Evolutionary conservation across 2,888 invertebrate genomes (phyloP), one percentile per base, ranked within the genome.

Genomic region (Timema podura): DNA sequence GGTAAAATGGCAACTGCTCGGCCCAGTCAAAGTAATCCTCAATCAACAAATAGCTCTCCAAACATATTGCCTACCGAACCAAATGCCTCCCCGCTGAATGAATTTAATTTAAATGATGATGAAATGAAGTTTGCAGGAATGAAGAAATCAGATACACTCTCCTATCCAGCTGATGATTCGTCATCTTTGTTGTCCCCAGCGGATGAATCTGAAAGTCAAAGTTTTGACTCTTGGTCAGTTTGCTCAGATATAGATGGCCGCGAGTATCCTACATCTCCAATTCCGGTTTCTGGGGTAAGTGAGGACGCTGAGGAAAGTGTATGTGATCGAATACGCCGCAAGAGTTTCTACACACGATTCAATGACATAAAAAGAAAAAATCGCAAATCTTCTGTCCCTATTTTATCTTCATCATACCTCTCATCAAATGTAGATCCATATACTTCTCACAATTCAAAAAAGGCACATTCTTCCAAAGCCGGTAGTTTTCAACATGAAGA

Each of bases 331-430:
- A 95, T 95, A 76, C 86, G 92, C 75, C 86, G 95, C 48, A 93
- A 94, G 80, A 95, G 95, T 80, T 95, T 93, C 82, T 95, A 94
- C 79, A 89, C 91, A 13, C 85, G 95, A 75, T 95, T 95, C 79
- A 95, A 95, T 79, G 93, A 94, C 78, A 89, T 91, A 79, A 91
- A 91, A 77, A 85, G 91, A 74, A 71, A 64, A 48, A 68, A 61
- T 47, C 61, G 67, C 30, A 71, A 71, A 65, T 54, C 67, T 0
- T 67, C 71, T 9, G 44, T 69, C 10, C 57, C 69, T 11, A 48
- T 57, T 30, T 47, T 66, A 16, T 48, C 69, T 13, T 66, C 65
- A n/a, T 65, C 69, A 8, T 69, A 48, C 30, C 45, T 45, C 11
- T 61, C 61, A 10, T 44, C 44, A 5, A 30, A 30, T 30, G 30